phyloP scores from a whole-genome alignment of 2,888 invertebrate species.

The Drosophila phalerata region DNA sequence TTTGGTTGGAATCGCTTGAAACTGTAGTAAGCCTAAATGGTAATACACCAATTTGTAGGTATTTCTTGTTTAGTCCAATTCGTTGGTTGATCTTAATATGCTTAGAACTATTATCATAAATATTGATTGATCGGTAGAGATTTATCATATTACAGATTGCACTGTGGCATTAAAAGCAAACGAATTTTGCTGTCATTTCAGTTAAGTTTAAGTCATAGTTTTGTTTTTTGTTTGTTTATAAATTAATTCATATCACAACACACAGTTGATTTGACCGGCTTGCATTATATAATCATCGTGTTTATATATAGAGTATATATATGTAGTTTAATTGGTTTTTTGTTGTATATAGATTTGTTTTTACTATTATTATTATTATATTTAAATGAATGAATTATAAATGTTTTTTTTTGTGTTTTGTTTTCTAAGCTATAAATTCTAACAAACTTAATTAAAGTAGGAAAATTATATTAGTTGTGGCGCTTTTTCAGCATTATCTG shows the following conservation, averaged over 20 bases:
- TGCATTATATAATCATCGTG: slow-evolving; percentile 51
- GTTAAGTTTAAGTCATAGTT: slow-evolving; percentile 20
- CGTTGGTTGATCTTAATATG: slow-evolving; percentile 53
- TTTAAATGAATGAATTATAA: slow-evolving; percentile 62
- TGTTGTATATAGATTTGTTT: slow-evolving; percentile 28
- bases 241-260: slow-evolving; percentile 81
- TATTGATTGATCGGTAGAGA: slow-evolving; percentile 25
- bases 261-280: slow-evolving; percentile 77
- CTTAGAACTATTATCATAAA: slow-evolving; percentile 15
- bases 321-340: slow-evolving; percentile 27
- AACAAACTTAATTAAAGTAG: slow-evolving; percentile 77
- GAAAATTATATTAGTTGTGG: slow-evolving; percentile 77
- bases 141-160: slow-evolving; percentile 25
- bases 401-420: slow-evolving; percentile 41
- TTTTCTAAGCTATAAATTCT: slow-evolving; percentile 71
- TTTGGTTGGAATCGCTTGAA: slow-evolving; percentile 42
- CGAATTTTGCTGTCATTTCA: slow-evolving; percentile 40
- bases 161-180: slow-evolving; percentile 45
- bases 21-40: slow-evolving; percentile 37
- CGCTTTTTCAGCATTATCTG: slow-evolving; percentile 47
- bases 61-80: slow-evolving; percentile 37
- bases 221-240: slow-evolving; percentile 52
- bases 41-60: slow-evolving; percentile 25
- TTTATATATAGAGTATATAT: slow-evolving; percentile 36
- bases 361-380: slow-evolving; percentile 27